Evolutionary conservation across 2,888 invertebrate species (phyloP).

Genomic region (Nebria salina): DNA sequence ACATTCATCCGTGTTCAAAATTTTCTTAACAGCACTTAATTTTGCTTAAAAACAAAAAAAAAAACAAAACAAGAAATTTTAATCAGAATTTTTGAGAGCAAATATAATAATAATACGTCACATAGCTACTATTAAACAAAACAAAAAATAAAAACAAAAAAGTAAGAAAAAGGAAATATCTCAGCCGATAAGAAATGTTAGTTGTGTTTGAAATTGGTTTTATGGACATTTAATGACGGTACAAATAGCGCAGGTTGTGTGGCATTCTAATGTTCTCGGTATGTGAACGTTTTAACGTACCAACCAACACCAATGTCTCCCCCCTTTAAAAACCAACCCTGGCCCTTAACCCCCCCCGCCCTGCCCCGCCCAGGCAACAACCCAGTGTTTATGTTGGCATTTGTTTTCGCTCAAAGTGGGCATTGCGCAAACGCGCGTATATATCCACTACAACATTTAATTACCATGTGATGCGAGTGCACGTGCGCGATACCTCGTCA

Average conservation of each 20-base stretch:
- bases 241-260: constrained; percentile 34
- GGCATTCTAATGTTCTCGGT: constrained; percentile 22
- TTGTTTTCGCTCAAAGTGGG: constrained; percentile 30
- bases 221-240: constrained; percentile 37
- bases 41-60: constrained; percentile 12
- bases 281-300: constrained; percentile 13
- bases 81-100: neutral
- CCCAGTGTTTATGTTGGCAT: constrained; percentile 36
- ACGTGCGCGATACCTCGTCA: neutral
- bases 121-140: neutral
- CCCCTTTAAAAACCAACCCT: neutral
- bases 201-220: constrained; percentile 38
- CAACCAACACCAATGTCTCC: constrained; percentile 1
- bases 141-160: neutral
- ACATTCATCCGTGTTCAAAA: constrained; percentile 41
- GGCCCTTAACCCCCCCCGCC: neutral
- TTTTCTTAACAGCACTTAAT: constrained; percentile 34
- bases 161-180: constrained; percentile 4
- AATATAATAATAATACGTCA: neutral
- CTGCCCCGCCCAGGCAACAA: neutral
- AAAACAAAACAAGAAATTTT: neutral
- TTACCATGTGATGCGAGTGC: constrained; percentile 1
- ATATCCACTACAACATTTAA: neutral
- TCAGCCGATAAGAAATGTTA: constrained; percentile 24
- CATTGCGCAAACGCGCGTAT: constrained; percentile 15